Percentiles rank a stretch among this genome's conserved stretches.
Conservation (phyloP, 1,140 invertebrate genomes). For the Aphelenchoides fujianensis region DNA sequence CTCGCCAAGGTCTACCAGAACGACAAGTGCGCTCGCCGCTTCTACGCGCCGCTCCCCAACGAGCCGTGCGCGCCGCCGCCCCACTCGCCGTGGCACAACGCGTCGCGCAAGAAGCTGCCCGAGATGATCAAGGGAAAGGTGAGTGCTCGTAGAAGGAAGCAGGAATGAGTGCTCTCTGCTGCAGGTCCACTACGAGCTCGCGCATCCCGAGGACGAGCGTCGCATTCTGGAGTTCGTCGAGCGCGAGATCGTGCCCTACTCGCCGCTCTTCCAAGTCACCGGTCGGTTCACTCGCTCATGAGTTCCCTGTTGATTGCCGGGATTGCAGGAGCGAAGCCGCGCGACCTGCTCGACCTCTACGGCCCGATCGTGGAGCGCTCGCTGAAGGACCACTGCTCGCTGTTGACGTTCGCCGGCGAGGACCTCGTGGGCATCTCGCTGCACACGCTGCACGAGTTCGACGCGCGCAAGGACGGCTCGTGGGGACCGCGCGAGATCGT, state of each 20-base stretch:
- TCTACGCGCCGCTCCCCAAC: neutral
- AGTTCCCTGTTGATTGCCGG: neutral
- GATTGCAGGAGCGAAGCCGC: conserved; percentile 11
- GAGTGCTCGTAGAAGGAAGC: too few species aligned
- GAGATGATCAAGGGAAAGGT: neutral
- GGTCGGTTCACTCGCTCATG: conserved; percentile 1
- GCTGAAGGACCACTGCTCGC: conserved; percentile 16
- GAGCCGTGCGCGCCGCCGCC: neutral
- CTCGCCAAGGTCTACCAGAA: conserved; percentile 18
- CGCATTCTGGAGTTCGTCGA: neutral
- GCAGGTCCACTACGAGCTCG: conserved; percentile 17
- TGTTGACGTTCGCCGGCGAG: conserved; percentile 3
- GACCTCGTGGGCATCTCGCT: conserved; percentile 9
- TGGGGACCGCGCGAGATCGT: neutral
- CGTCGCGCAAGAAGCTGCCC: neutral
- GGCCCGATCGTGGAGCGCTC: conserved; percentile 5
- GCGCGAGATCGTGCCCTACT: neutral
- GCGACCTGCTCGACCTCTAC: conserved; percentile 7
- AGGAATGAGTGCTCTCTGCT: too few species aligned
- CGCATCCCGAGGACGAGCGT: neutral
- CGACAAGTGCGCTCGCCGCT: conserved; percentile 1
- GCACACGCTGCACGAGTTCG: neutral
- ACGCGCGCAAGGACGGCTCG: neutral
- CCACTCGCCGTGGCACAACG: neutral
- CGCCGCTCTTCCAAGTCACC: conserved; percentile 10